Evolutionary conservation across 2,113 vertebrate genomes (phyloP), one percentile per base, ranked within the genome.

Genomic region (Prinia subflava): DNA sequence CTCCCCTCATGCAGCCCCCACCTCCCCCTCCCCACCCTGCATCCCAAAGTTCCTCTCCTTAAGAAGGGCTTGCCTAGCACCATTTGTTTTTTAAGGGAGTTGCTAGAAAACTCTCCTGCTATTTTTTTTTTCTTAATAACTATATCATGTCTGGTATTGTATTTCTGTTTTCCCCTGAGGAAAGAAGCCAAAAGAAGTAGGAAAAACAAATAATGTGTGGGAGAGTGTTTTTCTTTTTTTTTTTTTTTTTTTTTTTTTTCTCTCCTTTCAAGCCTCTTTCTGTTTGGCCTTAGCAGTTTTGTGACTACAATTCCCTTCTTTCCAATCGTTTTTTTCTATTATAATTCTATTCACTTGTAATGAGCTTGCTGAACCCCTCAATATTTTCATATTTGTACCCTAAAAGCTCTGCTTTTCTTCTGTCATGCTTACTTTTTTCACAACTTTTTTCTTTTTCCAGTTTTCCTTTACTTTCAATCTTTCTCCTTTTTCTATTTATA

Each of bases 61-160:
- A 35, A 17, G 37, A 57, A 24, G 27, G 15, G 49, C n/a, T 82
- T 20, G 37, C n/a, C 39, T 41, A 57, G 31, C 37, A 18, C 19
- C 10, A 4, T 73, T 52, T 92, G 69, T 42, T 87, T 90, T 87
- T 75, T 60, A 85, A 95, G 62, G 82, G 74, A 87, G 70, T 94
- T 92, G 82, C 70, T 90, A 90, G 88, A 96, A 96, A 90, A 90
- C 78, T 63, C 65, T 84, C 47, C 39, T 57, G 33, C 5, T 35
- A 6, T 56, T 22, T 64, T 27, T 10, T 27, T 46, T 41, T 5
- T 15, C 27, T 59, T 44, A 25, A 71, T 64, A 87, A 69, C 67
- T 82, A 41, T 96, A 76, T 90, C 67, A 75, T 91, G 81, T 70
- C 81, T 94, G 44, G 56, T 92, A 92, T 92, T 89, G 82, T 92